A percentile compares a stretch with the other conserved stretches of the same genome.
Evolutionary conservation across 2,888 invertebrate species (phyloP).

Genomic region (Cryptus armator): DNA sequence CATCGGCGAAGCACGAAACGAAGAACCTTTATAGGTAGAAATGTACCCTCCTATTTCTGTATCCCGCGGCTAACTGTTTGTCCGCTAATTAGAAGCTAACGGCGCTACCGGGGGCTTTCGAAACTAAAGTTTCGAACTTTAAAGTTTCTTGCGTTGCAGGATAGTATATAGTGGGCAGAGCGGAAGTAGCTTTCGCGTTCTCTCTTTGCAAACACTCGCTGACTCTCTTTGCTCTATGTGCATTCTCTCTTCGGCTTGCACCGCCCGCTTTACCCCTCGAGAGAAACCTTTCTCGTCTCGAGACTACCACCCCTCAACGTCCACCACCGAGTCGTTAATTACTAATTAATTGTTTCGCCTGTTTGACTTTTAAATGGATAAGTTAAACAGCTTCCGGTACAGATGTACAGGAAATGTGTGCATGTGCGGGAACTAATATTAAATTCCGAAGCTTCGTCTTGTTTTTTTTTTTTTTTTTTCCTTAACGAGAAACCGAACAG

Average conservation of each 20-base stretch:
- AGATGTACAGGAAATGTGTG: constrained; percentile 8
- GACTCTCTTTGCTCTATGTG: constrained; percentile 65
- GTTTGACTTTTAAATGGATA: constrained; percentile 84
- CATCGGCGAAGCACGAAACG: constrained; percentile 5
- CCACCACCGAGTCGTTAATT: constrained; percentile 79
- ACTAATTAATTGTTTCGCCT: constrained; percentile 84
- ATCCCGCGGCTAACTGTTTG: constrained; percentile 82
- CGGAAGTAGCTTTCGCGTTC: constrained; percentile 54
- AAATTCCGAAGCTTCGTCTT: neutral
- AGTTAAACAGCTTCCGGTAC: constrained; percentile 78
- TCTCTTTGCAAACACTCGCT: constrained; percentile 60
- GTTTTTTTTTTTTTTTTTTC: neutral
- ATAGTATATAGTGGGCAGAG: constrained; percentile 68
- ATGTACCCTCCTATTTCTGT: constrained; percentile 70
- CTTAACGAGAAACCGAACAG: constrained; percentile 11
- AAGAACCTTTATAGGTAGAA: constrained; percentile 14
- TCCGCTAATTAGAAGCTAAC: constrained; percentile 85
- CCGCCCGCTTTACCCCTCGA: constrained; percentile 39
- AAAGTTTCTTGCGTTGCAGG: constrained; percentile 83
- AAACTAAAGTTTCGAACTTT: constrained; percentile 83
- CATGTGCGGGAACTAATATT: neutral
- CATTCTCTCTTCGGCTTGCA: constrained; percentile 54
- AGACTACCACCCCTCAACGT: constrained; percentile 29
- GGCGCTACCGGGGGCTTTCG: constrained; percentile 70
- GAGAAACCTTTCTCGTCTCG: constrained; percentile 48